Percentiles rank a stretch among this genome's conserved stretches.
phyloP scores from a whole-genome alignment of 2,797 vertebrate species.

The Pagetopsis macropterus region DNA sequence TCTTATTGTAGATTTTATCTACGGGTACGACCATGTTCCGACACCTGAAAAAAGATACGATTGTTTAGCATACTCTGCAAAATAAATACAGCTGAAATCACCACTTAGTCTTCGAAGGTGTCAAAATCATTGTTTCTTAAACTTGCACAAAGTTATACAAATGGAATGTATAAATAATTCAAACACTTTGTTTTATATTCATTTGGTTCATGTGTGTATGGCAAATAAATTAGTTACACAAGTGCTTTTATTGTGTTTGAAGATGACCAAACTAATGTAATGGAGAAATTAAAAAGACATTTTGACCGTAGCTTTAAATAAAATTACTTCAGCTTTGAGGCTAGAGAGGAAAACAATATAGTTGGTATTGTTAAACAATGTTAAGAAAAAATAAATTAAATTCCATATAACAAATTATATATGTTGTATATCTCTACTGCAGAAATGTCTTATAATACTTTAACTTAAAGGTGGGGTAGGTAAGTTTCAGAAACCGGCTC shows the following conservation, averaged over 20 bases:
- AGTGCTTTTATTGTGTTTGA: neutral
- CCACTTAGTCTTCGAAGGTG: neutral
- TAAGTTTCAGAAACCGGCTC: no score
- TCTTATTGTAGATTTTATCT: slow-evolving; percentile 89
- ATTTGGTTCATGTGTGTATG: no score
- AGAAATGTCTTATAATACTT: neutral
- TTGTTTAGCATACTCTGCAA: neutral
- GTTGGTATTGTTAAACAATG: no score
- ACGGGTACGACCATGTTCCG: slow-evolving; percentile 83
- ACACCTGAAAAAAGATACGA: slow-evolving; percentile 72
- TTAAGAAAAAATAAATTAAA: neutral
- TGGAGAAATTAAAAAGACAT: neutral
- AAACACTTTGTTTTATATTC: no score
- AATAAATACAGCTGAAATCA: slow-evolving; percentile 9
- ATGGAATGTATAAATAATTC: neutral
- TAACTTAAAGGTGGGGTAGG: no score
- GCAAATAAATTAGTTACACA: neutral
- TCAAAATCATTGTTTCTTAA: neutral
- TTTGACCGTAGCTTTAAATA: neutral
- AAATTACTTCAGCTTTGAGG: neutral
- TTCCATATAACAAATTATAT: neutral
- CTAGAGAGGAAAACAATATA: neutral
- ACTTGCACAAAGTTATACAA: neutral
- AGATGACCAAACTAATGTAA: neutral
- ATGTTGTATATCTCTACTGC: neutral